Evolutionary conservation across 2,797 vertebrate genomes (phyloP), one percentile per base, ranked within the genome.

Genomic region (Bradypus variegatus): DNA sequence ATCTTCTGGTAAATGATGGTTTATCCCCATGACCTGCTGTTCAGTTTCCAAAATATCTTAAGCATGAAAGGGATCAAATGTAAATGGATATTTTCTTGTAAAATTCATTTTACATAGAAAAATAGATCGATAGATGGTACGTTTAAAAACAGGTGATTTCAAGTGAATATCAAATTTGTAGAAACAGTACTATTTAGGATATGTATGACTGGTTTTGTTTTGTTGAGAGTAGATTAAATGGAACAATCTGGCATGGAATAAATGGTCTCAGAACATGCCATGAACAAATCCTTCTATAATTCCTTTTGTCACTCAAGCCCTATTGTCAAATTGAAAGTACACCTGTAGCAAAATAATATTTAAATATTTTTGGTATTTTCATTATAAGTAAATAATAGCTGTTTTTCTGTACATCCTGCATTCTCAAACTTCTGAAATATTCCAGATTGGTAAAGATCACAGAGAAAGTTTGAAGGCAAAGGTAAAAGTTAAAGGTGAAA

Each of bases 41-140:
- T 90, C 65, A n/a, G 5, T 92, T 94, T 81, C 36, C 9, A 90
- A 87, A 86, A 81, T 58, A 83, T 50, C 64, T 83, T 38, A 83
- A 55, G 65, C 55, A 90, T 29, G 65, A 69, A 92, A 65, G 8
- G n/a, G 25, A 91, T 29, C 50, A 82, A 45, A 21, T 62, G 25
- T 64, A 94, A 88, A 62, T 41, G 8, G 7, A 33, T 16, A 76
- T 69, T 76, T 87, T 87, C 25, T 27, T 93, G 73, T 13, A 89
- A 62, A 38, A 48, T 41, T 65, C 4, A 70, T 67, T 80, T 80
- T 90, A 38, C 18, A 31, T 38, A 90, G 50, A 82, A 78, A 86
- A 67, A 79, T 45, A 45, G 5, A 45, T 45, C 8, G 41, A 78
- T 10, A 88, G 69, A 76, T 70, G 21, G 38, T 2, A 80, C 7